Evolutionary conservation across 2,888 invertebrate genomes (phyloP).

Genomic region (Bhutanitis thaidina): DNA sequence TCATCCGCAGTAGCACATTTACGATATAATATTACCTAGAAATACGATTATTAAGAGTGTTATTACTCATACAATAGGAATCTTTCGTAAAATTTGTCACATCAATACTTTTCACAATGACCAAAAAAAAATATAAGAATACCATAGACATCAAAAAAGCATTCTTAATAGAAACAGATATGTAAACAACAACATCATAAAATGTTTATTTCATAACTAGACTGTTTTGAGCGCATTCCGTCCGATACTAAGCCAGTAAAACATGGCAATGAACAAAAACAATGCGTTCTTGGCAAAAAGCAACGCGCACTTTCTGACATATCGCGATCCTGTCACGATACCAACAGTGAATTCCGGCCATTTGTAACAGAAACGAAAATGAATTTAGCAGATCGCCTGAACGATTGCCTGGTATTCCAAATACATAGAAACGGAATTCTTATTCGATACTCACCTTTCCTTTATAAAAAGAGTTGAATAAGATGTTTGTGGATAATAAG

Average conservation of each 20-base stretch:
- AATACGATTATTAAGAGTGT: no score
- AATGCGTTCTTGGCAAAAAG: background rate
- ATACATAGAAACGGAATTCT: background rate
- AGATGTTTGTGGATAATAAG: background rate
- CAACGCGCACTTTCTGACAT: background rate
- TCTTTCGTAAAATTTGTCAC: no score
- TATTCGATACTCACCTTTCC: background rate
- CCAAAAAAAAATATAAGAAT: no score
- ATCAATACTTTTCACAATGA: no score
- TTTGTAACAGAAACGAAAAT: background rate
- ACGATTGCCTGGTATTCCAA: background rate
- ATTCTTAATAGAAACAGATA: background rate
- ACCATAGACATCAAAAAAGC: background rate
- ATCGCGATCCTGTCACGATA: background rate
- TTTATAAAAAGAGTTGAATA: background rate
- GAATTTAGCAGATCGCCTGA: background rate
- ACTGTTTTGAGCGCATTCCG: background rate
- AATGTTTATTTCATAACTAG: background rate
- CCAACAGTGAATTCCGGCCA: background rate
- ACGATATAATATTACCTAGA: no score
- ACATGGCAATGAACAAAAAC: background rate
- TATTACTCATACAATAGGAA: no score
- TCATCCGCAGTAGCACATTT: no score
- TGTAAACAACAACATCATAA: background rate
- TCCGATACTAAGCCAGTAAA: no score